Evolutionary conservation across 2,113 vertebrate species (phyloP), one percentile per base, ranked within the genome.

Genomic region (Cebus imitator): DNA sequence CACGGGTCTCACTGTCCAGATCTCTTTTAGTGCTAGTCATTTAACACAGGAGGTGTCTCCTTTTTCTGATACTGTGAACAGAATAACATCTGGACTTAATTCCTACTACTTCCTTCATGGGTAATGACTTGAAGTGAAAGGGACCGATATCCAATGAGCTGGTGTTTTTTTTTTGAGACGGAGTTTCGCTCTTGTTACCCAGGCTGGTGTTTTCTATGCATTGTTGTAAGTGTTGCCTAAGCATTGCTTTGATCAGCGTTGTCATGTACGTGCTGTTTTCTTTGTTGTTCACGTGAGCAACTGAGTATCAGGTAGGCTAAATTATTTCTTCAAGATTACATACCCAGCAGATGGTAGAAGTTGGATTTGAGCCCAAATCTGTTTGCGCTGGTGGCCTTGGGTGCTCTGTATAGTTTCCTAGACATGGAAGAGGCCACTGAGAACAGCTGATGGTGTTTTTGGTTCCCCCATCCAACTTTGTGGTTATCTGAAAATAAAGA

Each of bases 401-500:
- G 23, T 70, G 75, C 68, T 92, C 48, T 80, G 45, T 50, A 20
- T 48, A 64, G 12, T 94, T 81, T 94, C 72, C 30, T 32, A 64
- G 70, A 83, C 40, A 25, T 45, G 13, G 30, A 75, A 50, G 72
- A 72, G 70, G 57, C 48, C 40, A 55, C 27, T 75, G 52, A n/a
- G 21, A 85, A 84, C 50, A 95, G 30, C 82, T 7, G 30, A 20
- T 52, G 4, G 2, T 75, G 45, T 25, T 76, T 94, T 57, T 58
- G 45, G 80, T 5, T 32, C 45, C 27, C 48, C 37, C n/a, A 9
- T 61, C 25, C 30, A 48, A 30, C 82, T 93, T 96, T 66, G 45
- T 66, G n/a, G 45, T 91, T 32, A 82, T 72, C 82, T 81, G 55
- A 87, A 97, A 85, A 75, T 88, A 88, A 85, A 94, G 70, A 84